These are phyloP conservation scores for Indicator indicator DNA, from an alignment of 2,113 vertebrate species.

Conservation along the genomic window DNA sequence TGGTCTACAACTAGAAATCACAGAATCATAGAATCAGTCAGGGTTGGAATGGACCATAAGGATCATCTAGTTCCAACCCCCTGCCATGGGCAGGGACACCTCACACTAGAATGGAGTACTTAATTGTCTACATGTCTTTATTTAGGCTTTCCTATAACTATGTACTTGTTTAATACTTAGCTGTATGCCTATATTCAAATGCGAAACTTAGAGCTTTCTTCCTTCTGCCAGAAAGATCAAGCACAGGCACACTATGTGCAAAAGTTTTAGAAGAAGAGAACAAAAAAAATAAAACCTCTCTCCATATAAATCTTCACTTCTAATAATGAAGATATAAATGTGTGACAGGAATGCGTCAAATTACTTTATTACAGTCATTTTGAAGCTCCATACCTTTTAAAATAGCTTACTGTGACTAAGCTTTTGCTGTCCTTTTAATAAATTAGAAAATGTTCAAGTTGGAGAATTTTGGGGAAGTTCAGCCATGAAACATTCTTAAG, in stretches of 20 bases:
- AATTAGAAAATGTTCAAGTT: not conserved
- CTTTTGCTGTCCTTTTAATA: not conserved
- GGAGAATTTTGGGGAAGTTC: slow-evolving; percentile 11
- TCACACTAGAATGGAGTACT: not conserved
- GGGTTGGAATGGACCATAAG: no score
- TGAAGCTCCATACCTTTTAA: not conserved
- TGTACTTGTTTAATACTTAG: not conserved
- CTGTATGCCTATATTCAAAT: not conserved
- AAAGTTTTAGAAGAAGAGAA: not conserved
- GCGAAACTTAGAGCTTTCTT: not conserved
- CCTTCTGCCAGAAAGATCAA: not conserved
- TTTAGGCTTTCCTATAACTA: not conserved
- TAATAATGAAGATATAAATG: not conserved
- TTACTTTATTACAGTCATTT: not conserved
- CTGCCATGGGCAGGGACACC: no score
- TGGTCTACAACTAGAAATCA: not conserved
- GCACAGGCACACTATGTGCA: not conserved
- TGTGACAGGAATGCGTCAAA: not conserved
- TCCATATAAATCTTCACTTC: not conserved
- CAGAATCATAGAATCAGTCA: no score
- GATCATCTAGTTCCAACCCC: no score
- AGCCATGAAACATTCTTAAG: not conserved
- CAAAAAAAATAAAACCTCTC: not conserved
- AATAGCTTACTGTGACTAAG: slow-evolving; percentile 27
- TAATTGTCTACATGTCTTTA: not conserved